Base-by-base conservation (phyloP, 1,140 invertebrate genomes). In the Elysia chlorotica region DNA sequence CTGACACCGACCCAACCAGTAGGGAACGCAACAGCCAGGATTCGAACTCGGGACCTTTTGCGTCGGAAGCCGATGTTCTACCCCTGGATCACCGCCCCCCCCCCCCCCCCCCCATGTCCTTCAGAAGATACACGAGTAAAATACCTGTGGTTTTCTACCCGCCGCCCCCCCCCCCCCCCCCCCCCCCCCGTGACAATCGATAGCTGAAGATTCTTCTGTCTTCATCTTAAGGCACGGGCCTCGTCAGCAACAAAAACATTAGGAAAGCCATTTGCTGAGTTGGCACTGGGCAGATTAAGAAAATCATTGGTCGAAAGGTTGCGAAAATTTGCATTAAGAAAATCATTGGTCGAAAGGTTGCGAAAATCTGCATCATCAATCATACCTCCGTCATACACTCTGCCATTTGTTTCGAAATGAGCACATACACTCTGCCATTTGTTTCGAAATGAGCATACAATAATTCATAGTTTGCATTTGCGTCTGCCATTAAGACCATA, bases 131-230 rank as follows among this genome's bases (percentile, higher is more conserved):
- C n/a, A n/a, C n/a, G n/a, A n/a, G n/a, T n/a, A n/a, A n/a, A n/a
- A n/a, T n/a, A n/a, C n/a, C n/a, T n/a, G n/a, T 66, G 33, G 3
- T 37, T 66, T 10, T 66, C 68, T 70, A 14, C 17, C 53, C 3
- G 23, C 35, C 66, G 0, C 38, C 48, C 66, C 3, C 14, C 28
- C 2, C 35, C 14, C 35, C n/a, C 38, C 37, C 23, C 25, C 35
- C 37, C 30, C n/a, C 30, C 4, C 30, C 6, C 30, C 6, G 10
- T 21, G 2, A 21, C 30, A 6, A 10, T 21, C 30, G 17, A 74
- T 89, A 90, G 76, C 90, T 89, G 77, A 86, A 88, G 71, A 88
- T 80, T 74, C 76, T 77, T 79, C 89, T 59, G 25, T 19, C 56
- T 10, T 59, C 10, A 23, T 19, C 19, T 23, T 6, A 59, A 25